Evolutionary conservation across 2,113 vertebrate species (phyloP).

Genomic region (Lucifuga dentata): DNA sequence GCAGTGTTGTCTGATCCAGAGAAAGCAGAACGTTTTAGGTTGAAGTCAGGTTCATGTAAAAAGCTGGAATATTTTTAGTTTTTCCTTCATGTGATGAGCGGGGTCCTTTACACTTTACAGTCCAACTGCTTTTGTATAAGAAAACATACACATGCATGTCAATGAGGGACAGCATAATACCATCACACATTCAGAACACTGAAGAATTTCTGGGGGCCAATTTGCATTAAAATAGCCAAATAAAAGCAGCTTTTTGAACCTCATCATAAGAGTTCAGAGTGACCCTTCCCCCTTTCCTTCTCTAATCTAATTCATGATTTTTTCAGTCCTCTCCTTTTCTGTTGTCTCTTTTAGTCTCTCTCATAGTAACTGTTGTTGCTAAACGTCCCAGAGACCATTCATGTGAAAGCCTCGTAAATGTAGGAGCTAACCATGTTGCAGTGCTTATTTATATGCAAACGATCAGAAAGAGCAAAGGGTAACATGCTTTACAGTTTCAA

Average conservation of each 20-base stretch:
- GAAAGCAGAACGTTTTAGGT: constrained; percentile 37
- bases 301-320: constrained; percentile 73
- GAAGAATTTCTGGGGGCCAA: constrained; percentile 48
- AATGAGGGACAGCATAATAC: constrained; percentile 40
- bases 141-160: constrained; percentile 23
- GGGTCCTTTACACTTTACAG: not conserved
- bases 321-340: constrained; percentile 36
- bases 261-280: constrained; percentile 62
- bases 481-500: constrained; percentile 25
- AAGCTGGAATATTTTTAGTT: constrained; percentile 30
- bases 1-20: constrained; percentile 3
- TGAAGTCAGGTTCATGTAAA: constrained; percentile 50
- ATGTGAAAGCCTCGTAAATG: constrained; percentile 65
- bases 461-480: constrained; percentile 51
- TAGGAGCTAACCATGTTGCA: constrained; percentile 32
- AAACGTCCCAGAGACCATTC: constrained; percentile 54
- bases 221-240: constrained; percentile 78
- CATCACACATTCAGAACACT: constrained; percentile 62
- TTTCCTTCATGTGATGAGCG: not conserved
- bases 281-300: constrained; percentile 52
- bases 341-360: constrained; percentile 24
- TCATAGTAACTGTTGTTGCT: constrained; percentile 34
- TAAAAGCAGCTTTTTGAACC: constrained; percentile 65
- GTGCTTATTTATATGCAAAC: constrained; percentile 52
- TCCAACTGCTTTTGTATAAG: constrained; percentile 4